Evolutionary conservation across 2,113 vertebrate genomes (phyloP).

Genomic region (Pitta sordida): DNA sequence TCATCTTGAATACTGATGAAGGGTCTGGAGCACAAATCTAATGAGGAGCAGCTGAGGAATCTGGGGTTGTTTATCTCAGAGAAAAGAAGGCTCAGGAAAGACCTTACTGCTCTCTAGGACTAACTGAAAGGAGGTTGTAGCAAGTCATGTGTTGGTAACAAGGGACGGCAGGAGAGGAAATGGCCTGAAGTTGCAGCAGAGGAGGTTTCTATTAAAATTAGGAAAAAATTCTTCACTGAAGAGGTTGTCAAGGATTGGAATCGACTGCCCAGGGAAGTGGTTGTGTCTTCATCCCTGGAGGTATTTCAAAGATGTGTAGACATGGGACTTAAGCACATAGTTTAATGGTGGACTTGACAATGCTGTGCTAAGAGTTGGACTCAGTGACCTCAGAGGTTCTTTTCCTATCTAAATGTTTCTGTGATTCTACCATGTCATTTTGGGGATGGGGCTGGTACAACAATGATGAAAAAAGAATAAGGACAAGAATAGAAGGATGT

Average conservation of each 20-base stretch:
- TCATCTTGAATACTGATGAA: not conserved
- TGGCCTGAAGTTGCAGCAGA: not conserved
- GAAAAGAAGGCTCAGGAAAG: not conserved
- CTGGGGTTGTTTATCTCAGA: not conserved
- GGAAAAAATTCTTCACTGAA: not conserved
- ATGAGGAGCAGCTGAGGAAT: not conserved
- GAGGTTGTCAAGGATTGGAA: not conserved
- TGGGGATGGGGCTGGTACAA: not conserved
- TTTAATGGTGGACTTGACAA: not conserved
- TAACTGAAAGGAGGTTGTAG: not conserved
- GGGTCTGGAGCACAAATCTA: not conserved
- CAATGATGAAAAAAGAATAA: not conserved
- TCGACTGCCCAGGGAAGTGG: not conserved
- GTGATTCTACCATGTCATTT: not conserved
- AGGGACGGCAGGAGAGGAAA: not conserved
- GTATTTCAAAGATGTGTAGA: not conserved
- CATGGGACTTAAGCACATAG: accelerated
- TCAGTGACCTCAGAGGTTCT: not conserved
- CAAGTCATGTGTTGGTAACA: not conserved
- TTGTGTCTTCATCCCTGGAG: not conserved
- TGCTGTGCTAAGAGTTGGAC: not conserved
- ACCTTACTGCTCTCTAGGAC: not conserved
- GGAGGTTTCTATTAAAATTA: not conserved
- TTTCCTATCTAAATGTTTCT: not conserved
- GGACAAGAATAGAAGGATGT: not conserved